Conservation (phyloP, 2,888 invertebrate species). For the Synanthedon formicaeformis region DNA sequence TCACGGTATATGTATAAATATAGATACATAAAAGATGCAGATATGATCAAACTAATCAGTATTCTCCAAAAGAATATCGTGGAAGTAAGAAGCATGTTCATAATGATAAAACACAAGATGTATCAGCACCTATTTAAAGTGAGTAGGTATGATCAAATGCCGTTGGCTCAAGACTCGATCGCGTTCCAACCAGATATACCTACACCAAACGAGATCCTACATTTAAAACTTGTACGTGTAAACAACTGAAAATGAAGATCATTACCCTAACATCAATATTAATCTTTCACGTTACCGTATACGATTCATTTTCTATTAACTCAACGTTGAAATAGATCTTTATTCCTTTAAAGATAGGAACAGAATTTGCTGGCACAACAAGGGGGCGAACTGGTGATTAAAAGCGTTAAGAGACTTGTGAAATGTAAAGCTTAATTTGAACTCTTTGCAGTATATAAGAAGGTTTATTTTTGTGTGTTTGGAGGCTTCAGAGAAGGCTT, state of each 20-base stretch:
- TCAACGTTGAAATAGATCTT: constrained; percentile 60
- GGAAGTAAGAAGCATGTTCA: too few species aligned
- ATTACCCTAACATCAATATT: constrained; percentile 21
- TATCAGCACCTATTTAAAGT: too few species aligned
- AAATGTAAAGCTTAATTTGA: too few species aligned
- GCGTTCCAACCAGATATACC: too few species aligned
- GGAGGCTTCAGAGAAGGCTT: constrained; percentile 23
- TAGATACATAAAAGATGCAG: too few species aligned
- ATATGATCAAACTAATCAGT: too few species aligned
- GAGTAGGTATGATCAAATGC: too few species aligned
- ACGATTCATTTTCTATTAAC: constrained; percentile 58
- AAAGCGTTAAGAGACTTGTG: too few species aligned
- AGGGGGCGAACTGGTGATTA: constrained; percentile 12
- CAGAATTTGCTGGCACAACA: constrained; percentile 66
- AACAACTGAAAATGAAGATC: background rate
- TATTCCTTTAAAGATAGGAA: constrained; percentile 62
- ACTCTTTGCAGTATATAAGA: constrained; percentile 2
- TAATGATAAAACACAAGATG: too few species aligned
- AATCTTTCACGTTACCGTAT: constrained; percentile 39
- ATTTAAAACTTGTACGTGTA: background rate
- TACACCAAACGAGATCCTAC: background rate
- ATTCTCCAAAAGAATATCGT: too few species aligned
- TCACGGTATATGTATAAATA: too few species aligned
- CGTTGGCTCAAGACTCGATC: too few species aligned
- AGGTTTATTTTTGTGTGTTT: constrained; percentile 13